Evolutionary conservation across 1,140 invertebrate species (phyloP).

Genomic region (Panagrolaimus sp.): DNA sequence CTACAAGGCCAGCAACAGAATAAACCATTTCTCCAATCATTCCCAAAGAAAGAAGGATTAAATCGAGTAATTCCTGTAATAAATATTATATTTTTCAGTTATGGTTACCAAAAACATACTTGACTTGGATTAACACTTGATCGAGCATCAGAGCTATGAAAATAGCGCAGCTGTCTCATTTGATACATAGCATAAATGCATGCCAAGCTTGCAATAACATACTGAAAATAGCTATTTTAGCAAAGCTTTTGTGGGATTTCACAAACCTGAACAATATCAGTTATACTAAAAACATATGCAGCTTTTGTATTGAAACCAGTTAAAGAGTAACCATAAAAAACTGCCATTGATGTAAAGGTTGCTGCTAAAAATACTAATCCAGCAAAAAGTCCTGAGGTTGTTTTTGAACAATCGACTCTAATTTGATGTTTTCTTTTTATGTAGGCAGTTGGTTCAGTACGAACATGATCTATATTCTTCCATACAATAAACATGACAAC

Average conservation of each 20-base stretch:
- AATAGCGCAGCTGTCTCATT: conserved; percentile 49
- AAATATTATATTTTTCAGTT: neutral
- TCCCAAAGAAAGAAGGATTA: conserved; percentile 50
- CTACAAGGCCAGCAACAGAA: conserved; percentile 52
- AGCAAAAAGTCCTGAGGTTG: conserved; percentile 46
- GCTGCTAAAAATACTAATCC: conserved; percentile 52
- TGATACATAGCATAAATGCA: conserved; percentile 48
- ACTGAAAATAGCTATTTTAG: conserved; percentile 29
- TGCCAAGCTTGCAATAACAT: conserved; percentile 41
- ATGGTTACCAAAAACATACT: neutral
- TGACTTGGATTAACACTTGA: conserved; percentile 17
- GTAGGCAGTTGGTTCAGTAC: conserved; percentile 23
- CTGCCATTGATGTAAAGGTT: conserved; percentile 57
- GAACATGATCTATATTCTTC: conserved; percentile 70
- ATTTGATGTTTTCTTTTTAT: conserved; percentile 51
- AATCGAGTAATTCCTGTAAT: conserved; percentile 48
- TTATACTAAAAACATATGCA: conserved; percentile 50
- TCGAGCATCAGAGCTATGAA: neutral
- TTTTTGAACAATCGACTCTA: conserved; percentile 54
- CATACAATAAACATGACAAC: conserved; percentile 96
- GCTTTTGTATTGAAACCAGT: conserved; percentile 37
- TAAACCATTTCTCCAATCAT: conserved; percentile 55
- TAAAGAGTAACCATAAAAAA: conserved; percentile 53
- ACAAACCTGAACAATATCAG: conserved; percentile 49
- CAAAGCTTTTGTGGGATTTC: conserved; percentile 7